Evolutionary conservation across 2,113 vertebrate genomes (phyloP), one percentile per base, ranked within the genome.

Genomic region (Chaetodon trifascialis): DNA sequence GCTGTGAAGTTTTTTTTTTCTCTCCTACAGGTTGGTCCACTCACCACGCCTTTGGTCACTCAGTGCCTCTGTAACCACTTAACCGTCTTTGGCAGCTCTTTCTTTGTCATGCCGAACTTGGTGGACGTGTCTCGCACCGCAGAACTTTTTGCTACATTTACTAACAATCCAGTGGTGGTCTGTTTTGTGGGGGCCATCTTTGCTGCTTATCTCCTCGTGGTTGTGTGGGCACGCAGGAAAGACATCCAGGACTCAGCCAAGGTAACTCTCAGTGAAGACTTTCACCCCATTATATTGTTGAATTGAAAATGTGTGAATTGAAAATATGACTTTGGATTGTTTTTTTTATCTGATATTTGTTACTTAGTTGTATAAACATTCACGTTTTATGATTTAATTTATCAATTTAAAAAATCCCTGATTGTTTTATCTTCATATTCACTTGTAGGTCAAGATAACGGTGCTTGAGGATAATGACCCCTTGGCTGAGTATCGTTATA

Each of bases 51-150:
- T 71, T 86, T 83, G 70, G 94, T 93, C 58, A 97, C 95, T 0
- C 98, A 99, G 88, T 98, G 98, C 90, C 95, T 98, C 63, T 99
- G 97, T 89, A 96, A 96, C 88, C 97, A 99, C 82, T 92, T 99
- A 79, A 99, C 98, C 10, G 96, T 98, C 90, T 99, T 98, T 16
- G 97, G 97, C 73, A 99, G 97, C 92, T 97, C 96, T 0, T 97
- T 99, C 91, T 96, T 98, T 21, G 91, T 99, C 84, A 94, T 97
- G 94, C 97, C 98, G 34, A 99, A 98, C 51, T 77, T 92, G 34
- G 89, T 98, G 5, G 96, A 98, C 0, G 92, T 99, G 58, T 94
- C 90, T 46, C 96, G 94, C 90, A 97, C 97, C 0, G 93, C 94
- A 11, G 91, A 98, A 84, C 96, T 99, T 2, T 99, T 99, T 79